Percentiles rank a stretch among this genome's conserved stretches.
Conservation (phyloP, 2,888 invertebrate genomes). For the Sphinx pinastri region DNA sequence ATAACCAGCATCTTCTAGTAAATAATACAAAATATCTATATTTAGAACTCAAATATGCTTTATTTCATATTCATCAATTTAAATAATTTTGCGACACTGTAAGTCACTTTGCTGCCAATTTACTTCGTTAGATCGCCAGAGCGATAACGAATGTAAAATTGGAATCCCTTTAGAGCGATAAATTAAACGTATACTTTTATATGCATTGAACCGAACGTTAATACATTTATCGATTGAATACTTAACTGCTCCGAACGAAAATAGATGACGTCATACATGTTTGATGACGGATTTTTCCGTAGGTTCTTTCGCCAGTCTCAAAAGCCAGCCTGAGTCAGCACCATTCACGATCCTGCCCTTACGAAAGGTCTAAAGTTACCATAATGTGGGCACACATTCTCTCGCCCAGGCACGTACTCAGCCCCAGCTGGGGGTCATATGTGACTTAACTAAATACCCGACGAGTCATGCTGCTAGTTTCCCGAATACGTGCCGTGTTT, state of each 20-base stretch:
- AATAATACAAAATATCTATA: too few relatives aligned
- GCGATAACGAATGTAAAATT: too few relatives aligned
- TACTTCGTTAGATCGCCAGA: too few relatives aligned
- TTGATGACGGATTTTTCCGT: not conserved
- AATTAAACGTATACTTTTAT: not conserved
- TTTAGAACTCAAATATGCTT: too few relatives aligned
- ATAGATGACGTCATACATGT: not conserved
- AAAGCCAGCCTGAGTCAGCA: conserved; percentile 14
- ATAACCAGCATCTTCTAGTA: too few relatives aligned
- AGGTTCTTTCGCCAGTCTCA: conserved; percentile 3
- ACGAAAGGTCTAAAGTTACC: conserved; percentile 22
- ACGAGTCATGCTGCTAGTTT: not conserved
- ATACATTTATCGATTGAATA: too few relatives aligned
- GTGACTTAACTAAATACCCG: not conserved
- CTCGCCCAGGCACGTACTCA: conserved; percentile 10
- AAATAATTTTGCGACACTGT: too few relatives aligned
- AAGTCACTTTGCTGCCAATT: too few relatives aligned
- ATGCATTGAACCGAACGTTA: not conserved
- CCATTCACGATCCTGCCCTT: conserved; percentile 20
- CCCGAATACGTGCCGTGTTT: conserved; percentile 11
- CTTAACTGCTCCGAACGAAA: not conserved
- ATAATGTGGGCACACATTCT: conserved; percentile 15
- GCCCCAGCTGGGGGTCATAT: not conserved
- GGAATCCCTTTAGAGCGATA: too few relatives aligned
- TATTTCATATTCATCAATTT: too few relatives aligned